These are phyloP conservation scores for Lacerta viridis DNA, from an alignment of 2,797 vertebrate species.

Conservation along the genomic window DNA sequence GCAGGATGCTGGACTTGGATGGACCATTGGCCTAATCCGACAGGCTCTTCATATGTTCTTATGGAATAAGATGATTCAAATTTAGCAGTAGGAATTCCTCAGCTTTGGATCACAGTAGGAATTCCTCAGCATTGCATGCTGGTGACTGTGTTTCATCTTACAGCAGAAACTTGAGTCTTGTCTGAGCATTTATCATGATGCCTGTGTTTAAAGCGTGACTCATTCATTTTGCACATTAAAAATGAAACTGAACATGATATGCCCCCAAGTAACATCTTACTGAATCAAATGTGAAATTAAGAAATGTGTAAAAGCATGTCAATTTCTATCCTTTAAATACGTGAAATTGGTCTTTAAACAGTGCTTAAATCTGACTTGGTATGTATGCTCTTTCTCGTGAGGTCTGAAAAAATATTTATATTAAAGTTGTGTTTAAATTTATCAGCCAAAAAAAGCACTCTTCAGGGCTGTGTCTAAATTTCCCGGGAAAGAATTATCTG, in stretches of 20 bases:
- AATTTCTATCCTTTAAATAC: conserved; percentile 17
- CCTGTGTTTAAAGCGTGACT: conserved; percentile 15
- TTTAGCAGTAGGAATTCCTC: background rate
- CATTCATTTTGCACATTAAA: conserved; percentile 41
- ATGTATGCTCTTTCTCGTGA: background rate
- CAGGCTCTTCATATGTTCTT: too few relatives aligned
- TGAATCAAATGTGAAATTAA: conserved; percentile 42
- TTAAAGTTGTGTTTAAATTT: background rate
- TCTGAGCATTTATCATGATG: conserved; percentile 41
- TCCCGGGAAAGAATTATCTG: background rate
- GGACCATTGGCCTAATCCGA: too few relatives aligned
- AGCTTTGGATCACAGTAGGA: too few relatives aligned
- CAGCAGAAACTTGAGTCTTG: conserved; percentile 18
- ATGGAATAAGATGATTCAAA: background rate
- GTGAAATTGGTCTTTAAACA: conserved; percentile 12
- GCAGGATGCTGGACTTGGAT: too few relatives aligned
- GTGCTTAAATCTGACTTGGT: background rate
- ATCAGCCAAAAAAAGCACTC: background rate
- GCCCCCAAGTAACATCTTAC: conserved; percentile 26
- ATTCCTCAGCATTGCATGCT: background rate
- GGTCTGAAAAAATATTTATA: conserved; percentile 1
- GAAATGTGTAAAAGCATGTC: conserved; percentile 18
- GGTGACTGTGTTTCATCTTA: conserved; percentile 28
- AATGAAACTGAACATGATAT: conserved; percentile 24
- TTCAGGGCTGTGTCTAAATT: background rate